A percentile compares a stretch with the other conserved stretches of the same genome.
phyloP scores from a whole-genome alignment of 2,888 invertebrate species.

The Caenorhabditis imperialis region DNA sequence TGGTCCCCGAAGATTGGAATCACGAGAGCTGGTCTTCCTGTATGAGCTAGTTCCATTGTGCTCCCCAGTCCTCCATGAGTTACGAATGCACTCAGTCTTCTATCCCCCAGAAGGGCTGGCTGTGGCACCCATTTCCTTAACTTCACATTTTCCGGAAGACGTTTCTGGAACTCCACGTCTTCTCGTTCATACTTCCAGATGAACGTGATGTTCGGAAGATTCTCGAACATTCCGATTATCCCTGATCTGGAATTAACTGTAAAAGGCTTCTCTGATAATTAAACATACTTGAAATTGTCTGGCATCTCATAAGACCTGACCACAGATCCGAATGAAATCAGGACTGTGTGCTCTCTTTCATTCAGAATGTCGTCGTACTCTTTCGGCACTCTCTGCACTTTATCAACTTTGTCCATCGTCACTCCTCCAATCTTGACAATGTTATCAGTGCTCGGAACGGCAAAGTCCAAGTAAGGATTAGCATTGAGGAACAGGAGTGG shows the following conservation, averaged over 20 bases:
- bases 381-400: slow-evolving; percentile 17
- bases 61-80: slow-evolving; percentile 40
- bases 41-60: slow-evolving; percentile 34
- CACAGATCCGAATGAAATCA: slow-evolving; percentile 43
- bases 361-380: slow-evolving; percentile 32
- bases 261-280: no score
- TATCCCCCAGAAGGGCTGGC: slow-evolving; percentile 37
- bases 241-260: no score
- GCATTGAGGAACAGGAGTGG: slow-evolving; percentile 31
- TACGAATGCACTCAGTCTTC: slow-evolving; percentile 26
- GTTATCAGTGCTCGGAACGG: slow-evolving; percentile 25
- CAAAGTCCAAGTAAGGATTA: slow-evolving; percentile 41
- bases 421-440: slow-evolving; percentile 38
- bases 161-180: background rate
- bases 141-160: slow-evolving; percentile 22
- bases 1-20: slow-evolving; percentile 42
- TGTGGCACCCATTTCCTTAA: slow-evolving; percentile 36
- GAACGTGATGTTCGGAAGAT: slow-evolving; percentile 28
- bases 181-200: slow-evolving; percentile 38
- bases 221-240: slow-evolving; percentile 33
- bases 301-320: slow-evolving; percentile 43
- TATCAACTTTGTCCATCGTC: slow-evolving; percentile 23
- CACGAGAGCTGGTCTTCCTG: slow-evolving; percentile 36
- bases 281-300: slow-evolving; percentile 11
- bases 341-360: slow-evolving; percentile 21